A percentile compares a stretch with the other conserved stretches of the same genome.
phyloP scores from a whole-genome alignment of 2,113 vertebrate genomes.

The Eublepharis macularius region DNA sequence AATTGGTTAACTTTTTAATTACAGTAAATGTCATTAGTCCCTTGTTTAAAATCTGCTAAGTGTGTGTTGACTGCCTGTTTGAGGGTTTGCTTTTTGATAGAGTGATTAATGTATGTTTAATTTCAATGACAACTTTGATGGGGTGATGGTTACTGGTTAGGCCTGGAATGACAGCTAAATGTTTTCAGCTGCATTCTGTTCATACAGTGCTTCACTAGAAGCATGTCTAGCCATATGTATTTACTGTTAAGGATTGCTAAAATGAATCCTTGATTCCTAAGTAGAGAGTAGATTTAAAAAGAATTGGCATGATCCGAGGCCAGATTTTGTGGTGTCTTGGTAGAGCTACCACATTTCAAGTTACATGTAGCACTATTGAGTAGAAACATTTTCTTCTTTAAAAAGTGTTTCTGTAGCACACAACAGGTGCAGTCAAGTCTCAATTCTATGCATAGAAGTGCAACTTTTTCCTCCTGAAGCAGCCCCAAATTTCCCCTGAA shows the following conservation, averaged over 20 bases:
- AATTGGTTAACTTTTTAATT: not conserved
- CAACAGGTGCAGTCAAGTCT: too few relatives aligned
- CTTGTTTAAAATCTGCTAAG: not conserved
- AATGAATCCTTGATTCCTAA: not conserved
- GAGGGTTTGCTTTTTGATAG: not conserved
- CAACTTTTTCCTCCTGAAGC: too few relatives aligned
- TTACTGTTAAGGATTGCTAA: not conserved
- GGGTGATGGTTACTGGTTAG: not conserved
- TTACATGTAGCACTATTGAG: not conserved
- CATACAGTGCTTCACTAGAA: not conserved
- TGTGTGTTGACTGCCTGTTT: not conserved
- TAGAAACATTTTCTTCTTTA: not conserved
- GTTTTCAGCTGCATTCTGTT: not conserved
- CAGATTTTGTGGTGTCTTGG: not conserved
- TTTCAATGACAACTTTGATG: not conserved
- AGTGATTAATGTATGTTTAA: constrained; percentile 5
- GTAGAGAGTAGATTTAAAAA: not conserved
- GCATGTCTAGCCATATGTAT: not conserved
- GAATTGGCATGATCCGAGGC: not conserved
- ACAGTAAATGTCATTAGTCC: not conserved
- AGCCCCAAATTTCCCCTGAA: too few relatives aligned
- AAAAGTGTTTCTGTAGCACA: not conserved
- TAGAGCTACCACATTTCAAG: not conserved
- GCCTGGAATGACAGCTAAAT: not conserved
- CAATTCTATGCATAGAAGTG: too few relatives aligned